Conservation (phyloP, 2,888 invertebrate genomes). For the Dorcus parallelipipedus region DNA sequence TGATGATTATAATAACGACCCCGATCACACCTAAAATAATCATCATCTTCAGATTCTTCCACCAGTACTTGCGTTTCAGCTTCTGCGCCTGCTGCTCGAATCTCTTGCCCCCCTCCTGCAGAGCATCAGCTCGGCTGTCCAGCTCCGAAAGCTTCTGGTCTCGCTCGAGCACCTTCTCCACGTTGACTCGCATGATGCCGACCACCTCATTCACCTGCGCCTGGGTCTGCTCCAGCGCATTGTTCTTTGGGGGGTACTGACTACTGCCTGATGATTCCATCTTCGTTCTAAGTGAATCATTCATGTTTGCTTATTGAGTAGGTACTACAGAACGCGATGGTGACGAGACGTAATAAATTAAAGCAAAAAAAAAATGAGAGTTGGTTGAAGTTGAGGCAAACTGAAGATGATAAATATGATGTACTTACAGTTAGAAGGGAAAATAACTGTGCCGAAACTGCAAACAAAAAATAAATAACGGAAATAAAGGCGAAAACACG, state of each 20-base stretch:
- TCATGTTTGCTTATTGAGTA: no score
- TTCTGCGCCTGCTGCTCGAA: constrained; percentile 97
- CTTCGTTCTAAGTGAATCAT: neutral
- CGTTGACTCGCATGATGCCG: constrained; percentile 93
- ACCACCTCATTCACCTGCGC: constrained; percentile 66
- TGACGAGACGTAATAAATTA: no score
- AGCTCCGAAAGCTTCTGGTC: constrained; percentile 93
- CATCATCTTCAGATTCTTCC: constrained; percentile 97
- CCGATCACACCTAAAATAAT: constrained; percentile 86
- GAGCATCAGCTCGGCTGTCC: constrained; percentile 92
- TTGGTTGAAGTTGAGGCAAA: no score
- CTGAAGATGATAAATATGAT: no score
- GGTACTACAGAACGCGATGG: no score
- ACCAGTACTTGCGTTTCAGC: constrained; percentile 95
- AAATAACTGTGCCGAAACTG: no score
- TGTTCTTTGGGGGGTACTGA: constrained; percentile 10
- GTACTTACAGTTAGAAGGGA: no score
- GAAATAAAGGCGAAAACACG: no score
- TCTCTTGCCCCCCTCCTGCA: constrained; percentile 92
- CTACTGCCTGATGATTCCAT: constrained; percentile 13
- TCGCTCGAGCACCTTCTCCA: constrained; percentile 92
- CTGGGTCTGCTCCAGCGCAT: constrained; percentile 44
- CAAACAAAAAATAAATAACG: no score
- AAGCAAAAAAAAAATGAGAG: no score
- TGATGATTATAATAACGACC: constrained; percentile 76